Evolutionary conservation across 2,888 invertebrate genomes (phyloP).

Genomic region (Thera obeliscata): DNA sequence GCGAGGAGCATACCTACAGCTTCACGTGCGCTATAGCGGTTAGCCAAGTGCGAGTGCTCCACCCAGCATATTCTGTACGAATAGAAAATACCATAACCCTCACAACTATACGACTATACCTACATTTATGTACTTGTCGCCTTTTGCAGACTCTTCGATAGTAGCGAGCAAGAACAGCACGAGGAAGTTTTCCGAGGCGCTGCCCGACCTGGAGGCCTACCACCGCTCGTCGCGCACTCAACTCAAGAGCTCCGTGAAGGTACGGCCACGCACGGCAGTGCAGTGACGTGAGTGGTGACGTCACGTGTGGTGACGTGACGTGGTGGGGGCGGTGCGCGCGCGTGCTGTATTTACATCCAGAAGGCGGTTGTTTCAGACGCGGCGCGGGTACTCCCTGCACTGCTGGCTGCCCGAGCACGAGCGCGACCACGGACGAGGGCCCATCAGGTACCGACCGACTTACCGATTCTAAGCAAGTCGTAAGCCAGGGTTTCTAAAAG

Average conservation of each 20-base stretch:
- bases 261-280: constrained; percentile 43
- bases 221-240: constrained; percentile 65
- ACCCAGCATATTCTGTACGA: too few relatives aligned
- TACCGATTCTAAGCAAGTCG: neutral
- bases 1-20: too few relatives aligned
- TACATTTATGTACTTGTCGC: neutral
- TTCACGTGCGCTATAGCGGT: too few relatives aligned
- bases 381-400: constrained; percentile 80
- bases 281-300: neutral
- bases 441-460: constrained; percentile 52
- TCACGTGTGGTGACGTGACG: neutral
- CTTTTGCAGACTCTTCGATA: constrained; percentile 66
- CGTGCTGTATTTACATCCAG: constrained; percentile 61
- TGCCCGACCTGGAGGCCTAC: constrained; percentile 72
- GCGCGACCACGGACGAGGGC: constrained; percentile 55
- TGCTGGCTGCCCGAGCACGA: constrained; percentile 69
- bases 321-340: neutral
- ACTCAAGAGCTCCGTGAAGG: constrained; percentile 71
- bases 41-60: too few relatives aligned
- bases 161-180: constrained; percentile 68
- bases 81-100: too few relatives aligned
- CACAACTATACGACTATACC: too few relatives aligned
- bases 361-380: constrained; percentile 83
- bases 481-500: too few relatives aligned
- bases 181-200: constrained; percentile 66